Evolutionary conservation across 2,888 invertebrate species (phyloP), one percentile per base, ranked within the genome.

Genomic region (Idaea biselata): DNA sequence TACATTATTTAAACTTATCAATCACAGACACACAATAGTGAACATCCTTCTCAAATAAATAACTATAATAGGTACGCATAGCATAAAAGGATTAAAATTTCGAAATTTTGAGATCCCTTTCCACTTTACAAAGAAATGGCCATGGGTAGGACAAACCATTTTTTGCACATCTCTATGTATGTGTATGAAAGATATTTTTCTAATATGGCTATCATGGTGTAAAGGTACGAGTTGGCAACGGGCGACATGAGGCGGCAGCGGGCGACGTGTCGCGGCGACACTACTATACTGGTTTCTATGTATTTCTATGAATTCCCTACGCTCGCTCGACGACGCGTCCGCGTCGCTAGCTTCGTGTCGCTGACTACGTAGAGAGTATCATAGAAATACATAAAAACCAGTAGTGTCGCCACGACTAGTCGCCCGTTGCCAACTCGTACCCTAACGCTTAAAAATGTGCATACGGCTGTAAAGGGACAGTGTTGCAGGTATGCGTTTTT

Each of bases 391-490:
- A n/a, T n/a, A n/a, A n/a, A n/a, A n/a, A n/a, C n/a, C n/a, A n/a
- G n/a, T n/a, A n/a, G n/a, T n/a, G n/a, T n/a, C n/a, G n/a, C n/a
- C n/a, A n/a, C n/a, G n/a, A n/a, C n/a, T n/a, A n/a, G n/a, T n/a
- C n/a, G n/a, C n/a, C n/a, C n/a, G n/a, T n/a, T n/a, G n/a, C n/a
- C n/a, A n/a, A n/a, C n/a, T n/a, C n/a, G n/a, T n/a, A n/a, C n/a
- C n/a, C n/a, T n/a, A 85, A 80, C 83, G 82, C 85, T 86, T 81
- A 82, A 84, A 86, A 84, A 82, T 88, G 87, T 79, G 88, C 89
- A 89, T 89, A 83, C 87, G 90, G 83, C 88, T 86, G 86, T 80
- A 81, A 87, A 87, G 89, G 91, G 90, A 89, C 91, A 88, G 86
- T 87, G 81, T 78, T 84, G 90, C 89, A 91, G 84, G 83, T 83